Base-by-base conservation (phyloP, 1,140 invertebrate genomes). In the Pseudomyrmex sp. region DNA sequence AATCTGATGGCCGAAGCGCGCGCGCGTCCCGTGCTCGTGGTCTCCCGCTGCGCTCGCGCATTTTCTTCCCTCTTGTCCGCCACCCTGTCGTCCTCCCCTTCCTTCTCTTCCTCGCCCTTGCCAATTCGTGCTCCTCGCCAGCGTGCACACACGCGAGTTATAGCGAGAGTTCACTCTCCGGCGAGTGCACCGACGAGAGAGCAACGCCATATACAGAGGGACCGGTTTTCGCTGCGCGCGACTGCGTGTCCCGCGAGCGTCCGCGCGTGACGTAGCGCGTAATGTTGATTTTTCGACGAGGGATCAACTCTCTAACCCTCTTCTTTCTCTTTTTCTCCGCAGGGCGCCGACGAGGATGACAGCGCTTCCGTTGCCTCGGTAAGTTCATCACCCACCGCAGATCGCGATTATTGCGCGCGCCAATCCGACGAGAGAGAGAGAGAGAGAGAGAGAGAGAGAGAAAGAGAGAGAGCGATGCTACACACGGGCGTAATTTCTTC, bases 311-410 rank as follows among this genome's bases (percentile, higher is more conserved):
- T 84, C 56, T 80, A 54, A 87, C 86, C 68, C 93, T 93, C 93
- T 89, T 62, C 61, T 87, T 86, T 76, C 93, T 93, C 93, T 89
- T 93, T 95, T 94, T 95, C 91, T 95, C 94, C 93, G 83, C 96
- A 96, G 95, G 96, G 95, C 85, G 93, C 95, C 70, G 96, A 96
- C 85, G 97, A 97, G 88, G 96, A 97, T 93, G 96, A 97, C 93
- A 95, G 96, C 91, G 96, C 95, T 92, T 97, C 96, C 85, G 96
- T 97, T 83, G 95, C 95, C 85, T 95, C 95, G 92, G 96, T 96
- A 94, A 96, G 95, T 96, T 89, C 79, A 88, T 83, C 83, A 85
- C 86, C 83, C 52, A 65, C 63, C 77, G 79, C 62, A 85, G 79
- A 54, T 86, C 73, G 73, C 69, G 84, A 83, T 86, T 86, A 87